Evolutionary conservation across 2,888 invertebrate genomes (phyloP).

Genomic region (Athrips mouffetella): DNA sequence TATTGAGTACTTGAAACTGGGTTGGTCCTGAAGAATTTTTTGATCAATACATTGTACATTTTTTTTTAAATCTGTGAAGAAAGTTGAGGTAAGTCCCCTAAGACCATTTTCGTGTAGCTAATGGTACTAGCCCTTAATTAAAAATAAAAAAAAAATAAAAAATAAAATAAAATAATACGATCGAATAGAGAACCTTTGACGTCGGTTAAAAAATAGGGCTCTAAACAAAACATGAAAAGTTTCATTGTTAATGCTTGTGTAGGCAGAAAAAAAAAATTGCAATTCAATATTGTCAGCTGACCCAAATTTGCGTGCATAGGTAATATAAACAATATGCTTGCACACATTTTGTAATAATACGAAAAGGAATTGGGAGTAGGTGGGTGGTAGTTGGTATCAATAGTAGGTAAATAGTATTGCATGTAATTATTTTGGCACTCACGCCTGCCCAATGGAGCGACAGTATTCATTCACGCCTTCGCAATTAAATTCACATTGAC

Average conservation of each 20-base stretch:
- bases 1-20: too few relatives aligned
- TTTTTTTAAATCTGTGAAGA: too few relatives aligned
- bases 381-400: constrained; percentile 5
- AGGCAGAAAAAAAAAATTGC: not conserved
- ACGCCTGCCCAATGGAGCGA: constrained; percentile 26
- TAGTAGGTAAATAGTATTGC: not conserved
- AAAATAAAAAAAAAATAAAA: too few relatives aligned
- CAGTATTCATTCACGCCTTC: constrained; percentile 47
- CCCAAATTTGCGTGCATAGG: not conserved
- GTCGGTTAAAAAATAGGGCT: too few relatives aligned
- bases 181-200: too few relatives aligned
- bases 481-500: constrained; percentile 46
- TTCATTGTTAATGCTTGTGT: not conserved
- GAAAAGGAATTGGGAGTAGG: not conserved
- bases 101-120: too few relatives aligned
- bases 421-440: constrained; percentile 19
- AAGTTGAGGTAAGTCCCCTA: too few relatives aligned
- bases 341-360: constrained; percentile 10
- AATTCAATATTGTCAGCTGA: not conserved
- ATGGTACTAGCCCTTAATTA: too few relatives aligned
- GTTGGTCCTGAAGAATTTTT: too few relatives aligned
- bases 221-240: not conserved
- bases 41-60: too few relatives aligned
- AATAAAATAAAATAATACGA: too few relatives aligned
- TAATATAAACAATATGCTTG: not conserved